A percentile compares a stretch with the other conserved stretches of the same genome.
These are phyloP conservation scores for Eledona agricola DNA, from an alignment of 2,888 invertebrate genomes.

Conservation along the genomic window DNA sequence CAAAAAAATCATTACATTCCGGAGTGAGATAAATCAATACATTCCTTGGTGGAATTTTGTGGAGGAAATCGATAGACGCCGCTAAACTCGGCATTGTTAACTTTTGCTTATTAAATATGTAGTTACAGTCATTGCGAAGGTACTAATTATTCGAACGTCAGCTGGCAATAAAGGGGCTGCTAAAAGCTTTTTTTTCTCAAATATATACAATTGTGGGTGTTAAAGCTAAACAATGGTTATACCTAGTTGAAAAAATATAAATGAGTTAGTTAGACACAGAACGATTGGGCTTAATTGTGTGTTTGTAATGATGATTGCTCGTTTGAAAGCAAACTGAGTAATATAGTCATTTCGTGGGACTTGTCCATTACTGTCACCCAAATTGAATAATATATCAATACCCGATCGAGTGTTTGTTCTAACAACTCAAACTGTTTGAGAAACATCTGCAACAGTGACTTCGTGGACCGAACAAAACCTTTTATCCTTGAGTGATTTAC, in stretches of 20 bases:
- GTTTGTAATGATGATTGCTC: slow-evolving; percentile 35
- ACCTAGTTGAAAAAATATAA: slow-evolving; percentile 30
- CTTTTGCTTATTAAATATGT: slow-evolving; percentile 48
- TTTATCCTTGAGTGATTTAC: slow-evolving; percentile 35
- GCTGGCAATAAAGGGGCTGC: slow-evolving; percentile 51
- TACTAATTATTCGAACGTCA: slow-evolving; percentile 51
- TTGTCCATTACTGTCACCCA: slow-evolving; percentile 27
- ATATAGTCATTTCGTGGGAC: slow-evolving; percentile 32
- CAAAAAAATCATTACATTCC: slow-evolving; percentile 52
- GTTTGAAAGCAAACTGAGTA: slow-evolving; percentile 33
- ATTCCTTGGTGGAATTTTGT: slow-evolving; percentile 40
- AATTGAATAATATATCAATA: slow-evolving; percentile 29
- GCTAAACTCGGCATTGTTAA: slow-evolving; percentile 47
- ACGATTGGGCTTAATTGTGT: slow-evolving; percentile 33
- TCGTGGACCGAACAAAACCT: slow-evolving; percentile 22
- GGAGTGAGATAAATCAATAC: slow-evolving; percentile 49
- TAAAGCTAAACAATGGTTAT: slow-evolving; percentile 47
- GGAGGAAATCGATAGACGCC: slow-evolving; percentile 43
- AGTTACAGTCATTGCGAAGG: slow-evolving; percentile 33
- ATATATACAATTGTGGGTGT: slow-evolving; percentile 52
- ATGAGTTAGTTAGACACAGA: slow-evolving; percentile 33
- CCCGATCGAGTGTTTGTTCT: slow-evolving; percentile 25
- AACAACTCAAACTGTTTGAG: slow-evolving; percentile 23
- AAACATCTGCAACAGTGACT: slow-evolving; percentile 29
- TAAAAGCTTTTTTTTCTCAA: slow-evolving; percentile 53